These are phyloP conservation scores for Hydropotes inermis DNA, from an alignment of 2,113 vertebrate genomes.

Conservation along the genomic window DNA sequence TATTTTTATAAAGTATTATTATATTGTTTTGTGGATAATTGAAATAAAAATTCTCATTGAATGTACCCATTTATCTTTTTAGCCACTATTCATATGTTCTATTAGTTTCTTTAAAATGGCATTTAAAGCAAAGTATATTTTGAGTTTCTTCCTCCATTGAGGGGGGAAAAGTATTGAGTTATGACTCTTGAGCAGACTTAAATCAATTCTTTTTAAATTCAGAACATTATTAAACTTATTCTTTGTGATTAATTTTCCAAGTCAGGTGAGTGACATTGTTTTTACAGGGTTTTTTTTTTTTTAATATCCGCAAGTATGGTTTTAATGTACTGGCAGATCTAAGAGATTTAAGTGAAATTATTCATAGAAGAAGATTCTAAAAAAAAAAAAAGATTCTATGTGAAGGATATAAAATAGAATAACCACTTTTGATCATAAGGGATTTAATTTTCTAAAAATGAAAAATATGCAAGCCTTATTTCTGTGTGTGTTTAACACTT, in stretches of 20 bases:
- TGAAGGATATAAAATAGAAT: conserved; percentile 7
- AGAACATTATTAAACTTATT: conserved; percentile 9
- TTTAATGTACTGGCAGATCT: background rate
- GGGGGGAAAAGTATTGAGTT: background rate
- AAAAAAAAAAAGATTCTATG: background rate
- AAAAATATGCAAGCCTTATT: background rate
- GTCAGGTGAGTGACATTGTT: background rate
- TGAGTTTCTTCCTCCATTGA: conserved; percentile 44
- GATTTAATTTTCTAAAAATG: conserved; percentile 24
- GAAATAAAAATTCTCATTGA: conserved; percentile 82
- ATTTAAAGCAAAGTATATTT: conserved; percentile 34
- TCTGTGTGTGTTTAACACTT: conserved; percentile 2
- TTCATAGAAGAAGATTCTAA: background rate
- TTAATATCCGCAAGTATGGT: background rate
- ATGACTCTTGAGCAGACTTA: background rate
- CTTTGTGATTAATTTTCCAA: background rate
- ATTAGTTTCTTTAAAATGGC: background rate
- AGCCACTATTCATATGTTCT: conserved; percentile 44
- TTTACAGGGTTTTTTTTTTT: background rate
- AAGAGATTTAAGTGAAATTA: background rate
- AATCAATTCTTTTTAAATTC: conserved; percentile 48
- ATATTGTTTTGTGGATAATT: conserved; percentile 83
- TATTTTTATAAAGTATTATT: conserved; percentile 86
- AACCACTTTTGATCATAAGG: background rate
- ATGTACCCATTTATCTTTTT: conserved; percentile 74